Percentiles rank a stretch among this genome's conserved stretches.
These are phyloP conservation scores for Apocrypta bakeri DNA, from an alignment of 1,140 invertebrate genomes.

Conservation along the genomic window DNA sequence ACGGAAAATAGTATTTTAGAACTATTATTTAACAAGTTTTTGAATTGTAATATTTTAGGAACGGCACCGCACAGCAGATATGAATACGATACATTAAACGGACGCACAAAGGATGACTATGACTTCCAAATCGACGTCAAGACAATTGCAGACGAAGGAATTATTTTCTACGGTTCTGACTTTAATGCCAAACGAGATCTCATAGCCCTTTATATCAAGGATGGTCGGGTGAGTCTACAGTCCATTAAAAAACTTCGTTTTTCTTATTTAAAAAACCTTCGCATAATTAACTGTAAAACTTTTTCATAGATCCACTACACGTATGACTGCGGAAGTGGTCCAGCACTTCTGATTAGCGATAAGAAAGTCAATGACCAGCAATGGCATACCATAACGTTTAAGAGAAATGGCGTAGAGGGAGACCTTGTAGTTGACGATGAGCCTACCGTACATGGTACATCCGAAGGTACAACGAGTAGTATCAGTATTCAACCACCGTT, in stretches of 20 bases:
- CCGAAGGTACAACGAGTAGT: slow-evolving; percentile 74
- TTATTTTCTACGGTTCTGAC: slow-evolving; percentile 89
- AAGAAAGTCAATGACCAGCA: slow-evolving; percentile 85
- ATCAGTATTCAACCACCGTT: slow-evolving; percentile 83
- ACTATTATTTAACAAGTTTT: background rate
- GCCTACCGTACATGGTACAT: slow-evolving; percentile 74
- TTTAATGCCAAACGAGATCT: slow-evolving; percentile 80
- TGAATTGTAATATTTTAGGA: slow-evolving; percentile 69
- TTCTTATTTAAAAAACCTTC: slow-evolving; percentile 7
- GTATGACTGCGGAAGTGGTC: slow-evolving; percentile 84
- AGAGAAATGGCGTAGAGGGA: slow-evolving; percentile 76
- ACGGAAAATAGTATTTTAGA: no score
- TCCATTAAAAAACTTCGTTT: background rate
- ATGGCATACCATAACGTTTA: slow-evolving; percentile 88
- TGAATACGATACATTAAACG: slow-evolving; percentile 80
- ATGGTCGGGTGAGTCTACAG: slow-evolving; percentile 80
- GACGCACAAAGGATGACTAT: slow-evolving; percentile 79
- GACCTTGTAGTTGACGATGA: slow-evolving; percentile 82
- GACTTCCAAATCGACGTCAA: slow-evolving; percentile 89
- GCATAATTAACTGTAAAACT: slow-evolving; percentile 30
- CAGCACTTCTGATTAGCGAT: slow-evolving; percentile 75
- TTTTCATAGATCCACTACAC: slow-evolving; percentile 78
- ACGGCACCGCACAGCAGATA: slow-evolving; percentile 79
- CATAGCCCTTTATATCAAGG: slow-evolving; percentile 86
- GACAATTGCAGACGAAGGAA: slow-evolving; percentile 84